phyloP scores from a whole-genome alignment of 2,888 invertebrate species.

The Drosophila cognata region DNA sequence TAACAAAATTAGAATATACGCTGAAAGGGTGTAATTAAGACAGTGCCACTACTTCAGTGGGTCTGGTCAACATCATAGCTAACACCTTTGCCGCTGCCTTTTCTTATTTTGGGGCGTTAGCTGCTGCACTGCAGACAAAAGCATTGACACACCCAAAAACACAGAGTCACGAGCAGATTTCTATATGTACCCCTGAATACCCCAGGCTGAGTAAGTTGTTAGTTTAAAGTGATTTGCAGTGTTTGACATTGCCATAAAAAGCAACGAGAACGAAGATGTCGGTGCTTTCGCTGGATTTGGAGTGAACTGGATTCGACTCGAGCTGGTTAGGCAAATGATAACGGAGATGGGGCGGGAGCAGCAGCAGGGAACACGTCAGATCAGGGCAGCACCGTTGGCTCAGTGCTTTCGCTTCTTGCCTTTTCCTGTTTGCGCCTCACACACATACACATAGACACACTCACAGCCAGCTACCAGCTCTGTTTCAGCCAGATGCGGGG shows the following conservation, averaged over 20 bases:
- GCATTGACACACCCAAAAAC: constrained; percentile 60
- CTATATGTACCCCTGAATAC: constrained; percentile 4
- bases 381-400: constrained; percentile 42
- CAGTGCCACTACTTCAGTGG: too few species aligned
- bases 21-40: not conserved
- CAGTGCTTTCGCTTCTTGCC: constrained; percentile 38
- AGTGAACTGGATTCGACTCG: constrained; percentile 9
- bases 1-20: constrained; percentile 1
- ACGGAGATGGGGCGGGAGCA: not conserved
- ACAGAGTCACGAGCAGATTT: constrained; percentile 10
- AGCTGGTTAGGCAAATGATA: not conserved
- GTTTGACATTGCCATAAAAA: constrained; percentile 80
- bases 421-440: constrained; percentile 10
- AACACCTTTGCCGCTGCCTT: not conserved
- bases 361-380: constrained; percentile 29
- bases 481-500: not conserved
- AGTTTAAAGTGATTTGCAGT: constrained; percentile 81
- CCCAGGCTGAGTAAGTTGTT: constrained; percentile 58
- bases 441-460: not conserved
- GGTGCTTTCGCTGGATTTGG: constrained; percentile 34
- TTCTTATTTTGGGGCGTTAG: constrained; percentile 49
- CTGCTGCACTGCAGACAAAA: constrained; percentile 72
- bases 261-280: constrained; percentile 62
- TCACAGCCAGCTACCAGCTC: not conserved
- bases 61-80: not conserved